Conservation (phyloP, 2,113 vertebrate species). For the Phycodurus eques region DNA sequence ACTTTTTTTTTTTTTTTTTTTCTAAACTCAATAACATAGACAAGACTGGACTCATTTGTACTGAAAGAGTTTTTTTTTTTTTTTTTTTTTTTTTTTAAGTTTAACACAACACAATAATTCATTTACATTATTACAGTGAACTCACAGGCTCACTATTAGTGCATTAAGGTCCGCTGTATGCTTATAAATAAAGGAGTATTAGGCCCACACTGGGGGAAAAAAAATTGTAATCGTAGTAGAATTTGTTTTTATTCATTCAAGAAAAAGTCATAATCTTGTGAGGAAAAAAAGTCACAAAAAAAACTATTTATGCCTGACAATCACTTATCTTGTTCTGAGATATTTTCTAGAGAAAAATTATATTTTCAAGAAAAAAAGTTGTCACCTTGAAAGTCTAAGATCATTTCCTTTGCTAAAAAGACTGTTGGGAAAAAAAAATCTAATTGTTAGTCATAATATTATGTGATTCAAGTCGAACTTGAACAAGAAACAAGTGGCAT, state of each 20-base stretch:
- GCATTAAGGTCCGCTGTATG: slow-evolving; percentile 50
- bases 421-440: no score
- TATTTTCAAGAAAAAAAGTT: not conserved
- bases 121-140: slow-evolving; percentile 60
- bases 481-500: no score
- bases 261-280: not conserved
- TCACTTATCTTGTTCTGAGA: no score
- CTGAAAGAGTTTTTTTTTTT: slow-evolving; percentile 3
- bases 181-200: slow-evolving; percentile 29
- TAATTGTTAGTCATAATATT: no score
- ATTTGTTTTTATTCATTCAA: not conserved
- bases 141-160: slow-evolving; percentile 59
- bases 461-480: no score
- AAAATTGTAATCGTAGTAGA: not conserved
- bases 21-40: slow-evolving; percentile 39
- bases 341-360: no score
- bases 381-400: not conserved
- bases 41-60: slow-evolving; percentile 52
- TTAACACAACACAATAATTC: slow-evolving; percentile 45
- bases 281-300: not conserved
- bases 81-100: slow-evolving; percentile 16
- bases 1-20: slow-evolving; percentile 6
- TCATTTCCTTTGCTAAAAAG: no score
- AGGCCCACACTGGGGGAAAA: not conserved
- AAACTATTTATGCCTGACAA: no score